phyloP scores from a whole-genome alignment of 2,113 vertebrate species.

The Phrynosoma blainvillii region DNA sequence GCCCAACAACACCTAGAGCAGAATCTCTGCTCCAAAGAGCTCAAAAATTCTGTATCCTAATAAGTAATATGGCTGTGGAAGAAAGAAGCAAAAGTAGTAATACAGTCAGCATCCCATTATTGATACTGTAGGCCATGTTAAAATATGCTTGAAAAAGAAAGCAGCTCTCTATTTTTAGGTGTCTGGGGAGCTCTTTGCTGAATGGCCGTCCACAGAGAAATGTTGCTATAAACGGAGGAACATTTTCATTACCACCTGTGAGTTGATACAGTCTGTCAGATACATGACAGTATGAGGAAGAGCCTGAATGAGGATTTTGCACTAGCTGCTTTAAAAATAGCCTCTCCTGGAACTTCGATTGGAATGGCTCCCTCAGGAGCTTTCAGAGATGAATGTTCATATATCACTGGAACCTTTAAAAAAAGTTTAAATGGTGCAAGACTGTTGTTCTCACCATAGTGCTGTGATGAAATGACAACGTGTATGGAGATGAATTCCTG shows the following conservation, averaged over 20 bases:
- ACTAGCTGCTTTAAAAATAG: constrained; percentile 71
- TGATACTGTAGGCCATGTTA: constrained; percentile 64
- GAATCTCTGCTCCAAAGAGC: too few relatives aligned
- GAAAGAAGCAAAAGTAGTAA: constrained; percentile 47
- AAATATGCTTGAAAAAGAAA: constrained; percentile 49
- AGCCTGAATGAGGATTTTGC: constrained; percentile 75
- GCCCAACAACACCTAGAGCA: too few relatives aligned
- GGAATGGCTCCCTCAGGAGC: constrained; percentile 69
- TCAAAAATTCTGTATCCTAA: not conserved
- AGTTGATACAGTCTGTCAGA: constrained; percentile 73
- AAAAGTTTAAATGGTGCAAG: constrained; percentile 52
- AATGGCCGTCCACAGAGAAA: constrained; percentile 66
- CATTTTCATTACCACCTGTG: constrained; percentile 63
- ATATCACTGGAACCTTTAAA: constrained; percentile 70
- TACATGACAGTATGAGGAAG: constrained; percentile 68
- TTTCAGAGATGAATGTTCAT: constrained; percentile 69
- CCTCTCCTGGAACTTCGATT: constrained; percentile 65
- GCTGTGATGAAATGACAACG: constrained; percentile 24
- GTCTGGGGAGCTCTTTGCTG: constrained; percentile 49
- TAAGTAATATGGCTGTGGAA: not conserved
- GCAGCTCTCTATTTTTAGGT: constrained; percentile 61
- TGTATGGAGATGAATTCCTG: constrained; percentile 16
- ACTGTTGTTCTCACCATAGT: constrained; percentile 32
- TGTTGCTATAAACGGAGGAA: constrained; percentile 65
- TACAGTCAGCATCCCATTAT: constrained; percentile 56